Evolutionary conservation across 2,888 invertebrate species (phyloP), one percentile per base, ranked within the genome.

Genomic region (Acholoe squamosa): DNA sequence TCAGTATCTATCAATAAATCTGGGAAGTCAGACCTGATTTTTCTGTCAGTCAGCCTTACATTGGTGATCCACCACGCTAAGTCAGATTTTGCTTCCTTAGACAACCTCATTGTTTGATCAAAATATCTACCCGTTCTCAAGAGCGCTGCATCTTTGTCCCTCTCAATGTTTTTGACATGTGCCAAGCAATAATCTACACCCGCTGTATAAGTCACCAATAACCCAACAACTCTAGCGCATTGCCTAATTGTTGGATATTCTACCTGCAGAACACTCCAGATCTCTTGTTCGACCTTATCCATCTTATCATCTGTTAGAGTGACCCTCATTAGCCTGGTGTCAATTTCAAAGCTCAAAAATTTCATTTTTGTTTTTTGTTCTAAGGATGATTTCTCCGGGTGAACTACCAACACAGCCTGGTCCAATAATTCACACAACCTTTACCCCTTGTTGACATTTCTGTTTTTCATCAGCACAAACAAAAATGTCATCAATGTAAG

Each of bases 401-500:
- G 33, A 31, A 80, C 33, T 33, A 80, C 80, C 12, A 80, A 80
- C 10, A 28, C 80, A 10, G 33, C 16, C 7, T 80, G 10, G 33
- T 80, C 80, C 10, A 80, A 33, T 31, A 31, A 7, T n/a, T 80
- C 16, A 43, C 10, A 7, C 25, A 80, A 10, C 43, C n/a, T 31
- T 10, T 43, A 80, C 10, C 7, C 31, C 43, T 31, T 80, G 16
- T 80, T 5, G 7, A n/a, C 80, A 80, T 16, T 80, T 31, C 16
- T 80, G 31, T 5, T 34, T 3, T 19, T 5, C 19, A 10, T 80
- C 80, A 10, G 80, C 33, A 5, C 25, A 10, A 10, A 43, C 80
- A 80, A 80, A 80, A n/a, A 33, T 31, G n/a, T 80, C 80, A 80
- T 80, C 31, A 5, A 80, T 34, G n/a, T 80, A 80, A 7, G n/a